phyloP scores from a whole-genome alignment of 53 echinoderm and acorn worm species.

The Paelopatides confundens region DNA sequence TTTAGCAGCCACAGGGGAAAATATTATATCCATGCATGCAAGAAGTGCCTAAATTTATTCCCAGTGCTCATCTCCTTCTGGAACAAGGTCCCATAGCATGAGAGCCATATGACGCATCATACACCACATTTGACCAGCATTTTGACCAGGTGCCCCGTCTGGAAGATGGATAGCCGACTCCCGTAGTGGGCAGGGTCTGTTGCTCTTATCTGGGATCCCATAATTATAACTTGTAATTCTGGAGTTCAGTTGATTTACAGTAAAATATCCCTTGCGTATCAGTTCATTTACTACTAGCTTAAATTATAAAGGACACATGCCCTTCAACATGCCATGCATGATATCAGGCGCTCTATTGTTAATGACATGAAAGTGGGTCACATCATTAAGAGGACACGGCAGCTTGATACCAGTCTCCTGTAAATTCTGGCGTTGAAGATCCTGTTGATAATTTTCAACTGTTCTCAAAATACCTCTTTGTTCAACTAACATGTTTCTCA shows the following conservation, averaged over 20 bases:
- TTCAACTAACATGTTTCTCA: background rate
- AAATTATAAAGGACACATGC: slow-evolving; percentile 53
- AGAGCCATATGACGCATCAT: slow-evolving; percentile 47
- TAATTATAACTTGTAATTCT: slow-evolving; percentile 62
- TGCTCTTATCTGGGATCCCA: slow-evolving; percentile 21
- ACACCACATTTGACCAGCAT: slow-evolving; percentile 64
- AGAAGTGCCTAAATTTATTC: slow-evolving; percentile 39
- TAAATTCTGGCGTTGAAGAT: slow-evolving; percentile 4
- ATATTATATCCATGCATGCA: slow-evolving; percentile 49
- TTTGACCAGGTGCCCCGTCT: slow-evolving; percentile 57
- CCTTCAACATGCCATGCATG: slow-evolving; percentile 63
- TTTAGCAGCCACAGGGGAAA: slow-evolving; percentile 26
- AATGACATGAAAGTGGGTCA: slow-evolving; percentile 42
- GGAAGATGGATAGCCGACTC: background rate
- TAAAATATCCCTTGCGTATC: slow-evolving; percentile 41
- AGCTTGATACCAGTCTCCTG: slow-evolving; percentile 49
- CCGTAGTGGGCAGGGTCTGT: slow-evolving; percentile 30
- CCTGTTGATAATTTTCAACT: slow-evolving; percentile 22
- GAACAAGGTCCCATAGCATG: slow-evolving; percentile 46
- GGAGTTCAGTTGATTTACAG: slow-evolving; percentile 32
- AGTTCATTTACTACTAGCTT: slow-evolving; percentile 45
- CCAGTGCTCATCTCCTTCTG: slow-evolving; percentile 54
- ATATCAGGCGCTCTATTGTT: slow-evolving; percentile 53
- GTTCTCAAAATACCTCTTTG: background rate
- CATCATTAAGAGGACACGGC: slow-evolving; percentile 32